These are phyloP conservation scores for Hippocampus zosterae DNA, from an alignment of 2,113 vertebrate genomes.

Conservation along the genomic window DNA sequence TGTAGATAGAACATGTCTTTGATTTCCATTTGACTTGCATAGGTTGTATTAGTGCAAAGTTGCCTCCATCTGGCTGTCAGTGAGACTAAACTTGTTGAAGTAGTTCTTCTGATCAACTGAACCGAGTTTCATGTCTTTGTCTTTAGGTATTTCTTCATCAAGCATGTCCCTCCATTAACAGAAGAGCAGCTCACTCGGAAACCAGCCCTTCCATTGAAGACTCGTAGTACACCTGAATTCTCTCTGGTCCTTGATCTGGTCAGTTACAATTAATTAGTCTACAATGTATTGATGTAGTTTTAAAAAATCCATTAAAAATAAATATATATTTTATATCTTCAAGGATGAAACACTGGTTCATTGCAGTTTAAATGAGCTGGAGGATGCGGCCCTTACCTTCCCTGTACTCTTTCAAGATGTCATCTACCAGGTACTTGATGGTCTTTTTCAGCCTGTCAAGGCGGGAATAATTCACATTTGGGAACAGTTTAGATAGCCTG, in stretches of 20 bases:
- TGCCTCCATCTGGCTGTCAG: neutral
- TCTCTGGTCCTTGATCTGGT: slow-evolving; percentile 97
- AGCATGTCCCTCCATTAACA: slow-evolving; percentile 94
- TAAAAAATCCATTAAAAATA: no score
- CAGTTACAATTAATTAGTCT: slow-evolving; percentile 23
- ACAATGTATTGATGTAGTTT: neutral
- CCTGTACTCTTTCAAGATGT: slow-evolving; percentile 99
- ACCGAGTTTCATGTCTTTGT: slow-evolving; percentile 11
- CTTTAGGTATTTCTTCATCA: slow-evolving; percentile 96
- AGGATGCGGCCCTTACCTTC: slow-evolving; percentile 97
- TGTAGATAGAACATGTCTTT: no score
- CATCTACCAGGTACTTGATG: slow-evolving; percentile 89
- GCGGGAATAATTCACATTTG: neutral
- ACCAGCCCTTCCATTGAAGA: slow-evolving; percentile 94
- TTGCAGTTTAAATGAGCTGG: slow-evolving; percentile 97
- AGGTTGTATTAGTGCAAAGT: no score
- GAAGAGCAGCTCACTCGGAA: slow-evolving; percentile 98
- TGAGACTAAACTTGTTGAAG: neutral
- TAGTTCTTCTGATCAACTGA: neutral
- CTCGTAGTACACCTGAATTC: slow-evolving; percentile 97
- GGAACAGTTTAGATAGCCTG: neutral
- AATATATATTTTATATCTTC: neutral
- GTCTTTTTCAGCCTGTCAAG: slow-evolving; percentile 34
- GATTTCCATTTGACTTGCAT: no score
- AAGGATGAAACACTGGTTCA: slow-evolving; percentile 98